Conservation (phyloP, 2,113 vertebrate genomes). For the Tupaia tana region DNA sequence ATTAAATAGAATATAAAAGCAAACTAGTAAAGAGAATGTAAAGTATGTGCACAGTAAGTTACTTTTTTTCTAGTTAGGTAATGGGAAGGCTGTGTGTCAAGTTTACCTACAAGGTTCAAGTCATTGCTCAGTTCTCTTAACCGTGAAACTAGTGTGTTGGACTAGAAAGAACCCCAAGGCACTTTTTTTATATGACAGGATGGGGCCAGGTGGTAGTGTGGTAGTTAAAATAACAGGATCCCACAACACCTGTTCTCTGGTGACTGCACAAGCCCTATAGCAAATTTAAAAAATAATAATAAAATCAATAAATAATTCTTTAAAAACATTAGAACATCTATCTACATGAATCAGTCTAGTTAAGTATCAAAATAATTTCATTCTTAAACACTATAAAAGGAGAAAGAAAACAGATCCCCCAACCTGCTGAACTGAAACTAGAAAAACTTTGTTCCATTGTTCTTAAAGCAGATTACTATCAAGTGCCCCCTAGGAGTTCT, state of each 20-base stretch:
- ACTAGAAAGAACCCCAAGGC: background rate
- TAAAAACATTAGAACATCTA: background rate
- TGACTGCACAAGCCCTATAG: too few relatives aligned
- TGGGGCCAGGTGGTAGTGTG: too few relatives aligned
- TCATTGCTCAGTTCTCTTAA: background rate
- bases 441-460: background rate
- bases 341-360: background rate
- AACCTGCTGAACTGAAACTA: background rate
- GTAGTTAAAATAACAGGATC: too few relatives aligned
- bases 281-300: too few relatives aligned
- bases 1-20: background rate
- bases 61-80: conserved; percentile 2
- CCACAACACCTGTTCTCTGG: too few relatives aligned
- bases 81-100: background rate
- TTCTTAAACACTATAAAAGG: background rate
- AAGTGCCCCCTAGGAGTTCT: background rate
- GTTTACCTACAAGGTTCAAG: background rate
- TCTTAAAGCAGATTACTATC: background rate
- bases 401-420: background rate
- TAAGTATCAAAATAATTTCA: conserved; percentile 5
- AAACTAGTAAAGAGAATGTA: background rate
- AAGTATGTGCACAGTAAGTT: background rate
- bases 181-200: background rate
- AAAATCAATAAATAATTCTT: background rate
- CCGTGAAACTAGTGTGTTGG: background rate